Conservation (phyloP, 1,140 invertebrate genomes). For the Physella acuta region DNA sequence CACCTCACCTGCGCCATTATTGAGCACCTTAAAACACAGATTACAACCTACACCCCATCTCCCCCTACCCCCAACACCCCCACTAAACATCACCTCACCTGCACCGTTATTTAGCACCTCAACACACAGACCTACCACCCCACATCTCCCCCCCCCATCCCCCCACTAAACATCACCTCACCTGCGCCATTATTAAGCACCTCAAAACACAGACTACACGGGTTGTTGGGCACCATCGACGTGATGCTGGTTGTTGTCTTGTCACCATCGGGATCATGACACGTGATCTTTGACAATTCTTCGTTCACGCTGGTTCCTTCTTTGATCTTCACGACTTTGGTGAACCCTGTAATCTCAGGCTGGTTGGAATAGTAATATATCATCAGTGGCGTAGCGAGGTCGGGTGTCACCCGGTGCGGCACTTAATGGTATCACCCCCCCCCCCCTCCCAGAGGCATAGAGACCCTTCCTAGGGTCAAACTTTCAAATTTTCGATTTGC, state of each 20-base stretch:
- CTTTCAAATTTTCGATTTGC: too few species aligned
- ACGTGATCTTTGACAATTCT: neutral
- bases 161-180: neutral
- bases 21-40: neutral
- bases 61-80: neutral
- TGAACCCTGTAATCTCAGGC: slow-evolving; percentile 6
- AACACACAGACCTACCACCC: neutral
- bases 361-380: too few species aligned
- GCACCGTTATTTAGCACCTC: too few species aligned
- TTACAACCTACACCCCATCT: neutral
- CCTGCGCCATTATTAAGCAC: neutral
- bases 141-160: neutral
- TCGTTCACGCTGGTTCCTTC: slow-evolving; percentile 1
- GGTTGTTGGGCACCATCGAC: neutral
- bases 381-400: too few species aligned
- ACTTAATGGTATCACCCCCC: too few species aligned
- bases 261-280: slow-evolving; percentile 15
- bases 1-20: neutral
- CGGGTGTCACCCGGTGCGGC: too few species aligned
- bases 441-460: too few species aligned
- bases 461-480: too few species aligned
- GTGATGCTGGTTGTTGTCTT: neutral
- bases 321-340: neutral
- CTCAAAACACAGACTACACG: slow-evolving; percentile 12
- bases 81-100: neutral